Conservation (phyloP, 1,140 invertebrate genomes). For the Chironomus tepperi region DNA sequence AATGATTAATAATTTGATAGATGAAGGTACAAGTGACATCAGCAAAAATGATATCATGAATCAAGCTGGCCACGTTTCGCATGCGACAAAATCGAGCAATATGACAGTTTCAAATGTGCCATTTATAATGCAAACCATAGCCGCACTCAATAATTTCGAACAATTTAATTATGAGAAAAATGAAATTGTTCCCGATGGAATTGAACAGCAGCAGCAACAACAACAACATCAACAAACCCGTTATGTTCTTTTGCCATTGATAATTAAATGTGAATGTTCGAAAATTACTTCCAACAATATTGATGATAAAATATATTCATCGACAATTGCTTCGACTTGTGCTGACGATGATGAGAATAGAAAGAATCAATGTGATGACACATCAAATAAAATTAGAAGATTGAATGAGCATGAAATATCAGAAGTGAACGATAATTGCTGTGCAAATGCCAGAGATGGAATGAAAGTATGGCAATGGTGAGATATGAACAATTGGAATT, state of each 20-base stretch:
- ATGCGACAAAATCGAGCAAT: not conserved
- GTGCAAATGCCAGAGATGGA: not conserved
- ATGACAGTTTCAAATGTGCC: not conserved
- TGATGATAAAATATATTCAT: too few species aligned
- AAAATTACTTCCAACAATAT: too few species aligned
- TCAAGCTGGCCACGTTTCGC: not conserved
- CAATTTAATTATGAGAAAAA: slow-evolving; percentile 20
- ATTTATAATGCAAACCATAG: not conserved
- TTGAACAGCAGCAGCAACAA: too few species aligned
- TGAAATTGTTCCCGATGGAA: not conserved
- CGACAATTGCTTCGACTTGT: not conserved
- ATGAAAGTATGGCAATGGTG: not conserved
- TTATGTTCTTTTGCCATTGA: too few species aligned
- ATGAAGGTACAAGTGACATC: not conserved
- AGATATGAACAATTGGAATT: not conserved
- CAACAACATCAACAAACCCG: too few species aligned
- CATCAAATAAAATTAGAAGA: slow-evolving; percentile 14
- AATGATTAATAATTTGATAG: not conserved
- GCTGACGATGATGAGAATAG: not conserved
- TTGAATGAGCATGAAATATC: not conserved
- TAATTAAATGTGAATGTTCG: too few species aligned
- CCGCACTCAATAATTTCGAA: slow-evolving; percentile 3
- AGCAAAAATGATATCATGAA: not conserved
- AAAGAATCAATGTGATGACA: slow-evolving; percentile 5
- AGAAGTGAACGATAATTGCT: slow-evolving; percentile 1